Conservation (phyloP, 2,888 invertebrate genomes). For the Drosophila neotestacea region DNA sequence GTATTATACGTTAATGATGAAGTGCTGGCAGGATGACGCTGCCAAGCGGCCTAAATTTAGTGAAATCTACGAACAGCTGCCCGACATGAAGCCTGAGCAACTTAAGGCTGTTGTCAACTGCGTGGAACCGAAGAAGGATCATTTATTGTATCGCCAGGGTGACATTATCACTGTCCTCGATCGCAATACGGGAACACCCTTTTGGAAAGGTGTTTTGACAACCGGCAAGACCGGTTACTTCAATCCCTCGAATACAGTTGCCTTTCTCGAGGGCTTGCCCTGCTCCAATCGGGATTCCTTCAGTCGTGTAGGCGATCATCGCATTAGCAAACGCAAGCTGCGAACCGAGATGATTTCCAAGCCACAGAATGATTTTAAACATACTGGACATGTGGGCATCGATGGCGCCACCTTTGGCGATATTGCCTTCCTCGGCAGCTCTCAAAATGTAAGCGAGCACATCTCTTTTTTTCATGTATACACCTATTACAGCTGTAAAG, state of each 20-base stretch:
- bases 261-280: slow-evolving; percentile 89
- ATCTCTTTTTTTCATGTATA: not conserved
- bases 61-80: slow-evolving; percentile 91
- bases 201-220: slow-evolving; percentile 96
- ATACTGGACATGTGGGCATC: slow-evolving; percentile 97
- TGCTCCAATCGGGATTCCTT: slow-evolving; percentile 87
- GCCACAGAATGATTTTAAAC: slow-evolving; percentile 98
- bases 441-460: slow-evolving; percentile 83
- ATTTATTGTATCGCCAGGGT: slow-evolving; percentile 93
- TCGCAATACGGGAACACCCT: slow-evolving; percentile 89
- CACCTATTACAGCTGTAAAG: not conserved
- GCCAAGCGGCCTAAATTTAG: slow-evolving; percentile 94
- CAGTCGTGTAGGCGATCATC: slow-evolving; percentile 86
- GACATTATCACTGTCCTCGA: slow-evolving; percentile 97
- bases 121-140: slow-evolving; percentile 88
- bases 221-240: slow-evolving; percentile 97
- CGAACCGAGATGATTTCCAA: slow-evolving; percentile 97
- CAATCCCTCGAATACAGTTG: slow-evolving; percentile 94
- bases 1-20: slow-evolving; percentile 95
- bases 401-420: slow-evolving; percentile 99
- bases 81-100: slow-evolving; percentile 96
- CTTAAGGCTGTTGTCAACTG: slow-evolving; percentile 91
- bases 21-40: slow-evolving; percentile 98
- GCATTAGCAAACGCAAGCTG: slow-evolving; percentile 89
- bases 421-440: slow-evolving; percentile 88